These are phyloP conservation scores for Muschampia plurimacula DNA, from an alignment of 2,888 invertebrate genomes.

Conservation along the genomic window DNA sequence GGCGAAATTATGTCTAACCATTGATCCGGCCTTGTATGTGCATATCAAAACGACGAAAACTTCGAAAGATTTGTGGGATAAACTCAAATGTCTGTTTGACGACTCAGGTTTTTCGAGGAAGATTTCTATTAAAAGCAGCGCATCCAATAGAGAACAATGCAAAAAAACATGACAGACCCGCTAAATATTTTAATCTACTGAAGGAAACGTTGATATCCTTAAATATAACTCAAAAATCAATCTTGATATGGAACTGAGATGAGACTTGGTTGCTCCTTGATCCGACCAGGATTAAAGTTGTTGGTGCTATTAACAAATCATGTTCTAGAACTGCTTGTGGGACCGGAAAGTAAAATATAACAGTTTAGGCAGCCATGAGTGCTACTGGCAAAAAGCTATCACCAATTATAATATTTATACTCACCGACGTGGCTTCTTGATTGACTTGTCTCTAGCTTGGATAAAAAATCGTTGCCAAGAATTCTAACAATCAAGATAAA, in stretches of 20 bases:
- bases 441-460: too few species aligned
- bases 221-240: neutral
- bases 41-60: neutral
- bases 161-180: neutral
- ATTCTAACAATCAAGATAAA: too few species aligned
- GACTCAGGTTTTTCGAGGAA: constrained; percentile 2
- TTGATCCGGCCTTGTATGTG: too few species aligned
- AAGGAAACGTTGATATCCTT: neutral
- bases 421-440: too few species aligned
- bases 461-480: too few species aligned
- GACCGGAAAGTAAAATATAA: constrained; percentile 6
- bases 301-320: neutral
- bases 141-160: too few species aligned
- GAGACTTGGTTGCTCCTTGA: neutral
- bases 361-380: constrained; percentile 3
- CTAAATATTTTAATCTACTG: neutral
- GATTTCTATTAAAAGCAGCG: neutral
- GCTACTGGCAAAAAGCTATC: too few species aligned
- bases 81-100: neutral
- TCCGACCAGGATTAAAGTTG: neutral
- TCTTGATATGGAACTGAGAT: neutral
- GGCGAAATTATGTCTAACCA: too few species aligned
- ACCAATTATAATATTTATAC: too few species aligned
- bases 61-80: neutral
- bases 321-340: neutral